These are phyloP conservation scores for Zingel zingel DNA, from an alignment of 2,113 vertebrate species.

Conservation along the genomic window DNA sequence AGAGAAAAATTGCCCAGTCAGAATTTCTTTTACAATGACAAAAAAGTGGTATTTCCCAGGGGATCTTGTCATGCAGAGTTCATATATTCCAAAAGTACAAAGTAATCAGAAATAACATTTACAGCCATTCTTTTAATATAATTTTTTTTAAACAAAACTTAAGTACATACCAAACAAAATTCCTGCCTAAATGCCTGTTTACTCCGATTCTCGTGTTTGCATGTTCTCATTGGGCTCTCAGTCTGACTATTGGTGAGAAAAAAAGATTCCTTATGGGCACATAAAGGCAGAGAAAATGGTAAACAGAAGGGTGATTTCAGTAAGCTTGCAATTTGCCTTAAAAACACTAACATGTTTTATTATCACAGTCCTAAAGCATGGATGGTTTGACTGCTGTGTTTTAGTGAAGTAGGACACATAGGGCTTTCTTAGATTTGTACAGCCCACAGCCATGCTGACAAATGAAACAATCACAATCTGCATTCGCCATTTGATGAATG, in stretches of 20 bases:
- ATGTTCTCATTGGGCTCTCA: background rate
- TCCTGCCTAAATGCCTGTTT: background rate
- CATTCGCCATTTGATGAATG: constrained; percentile 56
- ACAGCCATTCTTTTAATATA: background rate
- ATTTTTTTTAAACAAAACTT: background rate
- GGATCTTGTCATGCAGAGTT: background rate
- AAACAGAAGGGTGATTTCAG: constrained; percentile 15
- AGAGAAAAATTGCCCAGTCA: background rate
- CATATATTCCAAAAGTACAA: background rate
- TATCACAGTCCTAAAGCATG: constrained; percentile 41
- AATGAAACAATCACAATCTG: constrained; percentile 54
- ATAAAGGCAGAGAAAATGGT: background rate
- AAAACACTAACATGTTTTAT: constrained; percentile 27
- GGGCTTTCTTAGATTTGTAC: constrained; percentile 33
- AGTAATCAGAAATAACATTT: background rate
- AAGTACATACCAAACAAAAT: background rate
- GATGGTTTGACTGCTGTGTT: constrained; percentile 44
- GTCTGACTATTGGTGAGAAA: background rate
- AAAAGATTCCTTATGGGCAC: constrained; percentile 10
- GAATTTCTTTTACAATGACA: background rate
- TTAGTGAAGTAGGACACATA: constrained; percentile 53
- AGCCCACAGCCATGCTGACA: constrained; percentile 40
- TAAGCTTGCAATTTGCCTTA: constrained; percentile 34
- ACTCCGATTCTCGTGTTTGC: background rate
- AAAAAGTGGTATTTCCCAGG: background rate